Base-by-base conservation (phyloP, 2,888 invertebrate species). In the Leptinotarsa juncta region DNA sequence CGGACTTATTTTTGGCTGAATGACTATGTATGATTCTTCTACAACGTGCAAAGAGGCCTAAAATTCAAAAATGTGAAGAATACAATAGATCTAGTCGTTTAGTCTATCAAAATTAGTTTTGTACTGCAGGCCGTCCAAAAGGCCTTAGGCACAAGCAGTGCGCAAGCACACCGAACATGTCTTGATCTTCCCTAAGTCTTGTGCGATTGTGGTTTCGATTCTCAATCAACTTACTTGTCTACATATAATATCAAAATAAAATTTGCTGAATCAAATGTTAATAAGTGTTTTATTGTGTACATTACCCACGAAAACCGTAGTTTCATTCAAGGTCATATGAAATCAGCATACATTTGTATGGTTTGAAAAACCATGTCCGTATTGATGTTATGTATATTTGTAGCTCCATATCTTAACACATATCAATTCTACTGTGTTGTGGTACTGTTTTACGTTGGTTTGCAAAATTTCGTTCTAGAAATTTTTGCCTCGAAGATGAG, bases 121-220 rank as follows among this genome's bases (percentile, higher is more conserved):
- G 78, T 83, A 81, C 79, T 77, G 79, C 81, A 81, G 83, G 81
- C 82, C 84, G 82, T 84, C 81, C 81, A 79, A 76, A 76, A 76
- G 83, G 83, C 83, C 83, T 80, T 83, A 67, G 82, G 84, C 83
- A 84, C 83, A 82, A 81, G 79, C 75, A 66, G 71, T 84, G 75
- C 84, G 84, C 85, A 84, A 81, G 84, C 85, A 83, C 84, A 84
- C 83, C 83, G 81, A 83, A 83, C 80, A 84, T 86, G 84, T 86
- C 86, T 86, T 84, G 87, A 87, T 87, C 87, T 87, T 87, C 87
- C 87, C 73, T 84, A 84, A 84, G 83, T 86, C 85, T 86, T 85
- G 84, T 85, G 86, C 84, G 85, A 84, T 83, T 86, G 84, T 86
- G 84, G 85, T 86, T 83, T 85, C 85, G 80, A 84, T 83, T 86